Base-by-base conservation (phyloP, 1,140 invertebrate genomes). In the Drosophila ficusphila region DNA sequence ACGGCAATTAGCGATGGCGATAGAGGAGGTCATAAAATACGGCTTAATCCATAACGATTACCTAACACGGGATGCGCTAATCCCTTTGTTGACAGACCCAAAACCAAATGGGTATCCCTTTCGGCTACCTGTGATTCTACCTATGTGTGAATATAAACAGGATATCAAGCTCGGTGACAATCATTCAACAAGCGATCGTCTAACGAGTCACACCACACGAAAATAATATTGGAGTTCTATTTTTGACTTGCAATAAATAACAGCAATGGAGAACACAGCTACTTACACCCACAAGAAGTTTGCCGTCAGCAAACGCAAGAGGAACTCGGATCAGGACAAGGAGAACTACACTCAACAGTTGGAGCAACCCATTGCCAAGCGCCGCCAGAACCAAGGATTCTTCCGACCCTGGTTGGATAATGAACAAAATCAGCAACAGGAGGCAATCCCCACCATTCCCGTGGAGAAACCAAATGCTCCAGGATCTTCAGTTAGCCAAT, bases 331-430 rank as follows among this genome's bases (percentile, higher is more conserved):
- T 6, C 39, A 49, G 16, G 53, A 61, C 12, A 61, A 68, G 38
- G 65, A 73, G 42, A 72, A 56, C 23, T 5, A 29, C 0, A 18
- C 31, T 2, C 60, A 46, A 8, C 4, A 46, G 2, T 46, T 21
- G 19, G 21, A 48, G 0, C 41, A 44, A 0, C 36, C 23, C 0
- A 16, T 31, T n/a, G 33, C 1, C 31, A 83, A 83, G 14, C 75
- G 79, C 5, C 79, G 49, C 5, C 70, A 76, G 31, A 21, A 9
- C 1, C 58, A 71, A 8, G 51, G 64, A 2, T 72, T 83, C 60
- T 83, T 83, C 12, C 70, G 79, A 2, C 79, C 79, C 9, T 83
- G 79, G 79, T 12, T 83, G 54, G 75, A 71, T 21, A 79, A 60
- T 2, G 78, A 82, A 7, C 61, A 74, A 25, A 57, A 42, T n/a